Evolutionary conservation across 2,113 vertebrate genomes (phyloP), one percentile per base, ranked within the genome.

Genomic region (Rhabdornis inornatus): DNA sequence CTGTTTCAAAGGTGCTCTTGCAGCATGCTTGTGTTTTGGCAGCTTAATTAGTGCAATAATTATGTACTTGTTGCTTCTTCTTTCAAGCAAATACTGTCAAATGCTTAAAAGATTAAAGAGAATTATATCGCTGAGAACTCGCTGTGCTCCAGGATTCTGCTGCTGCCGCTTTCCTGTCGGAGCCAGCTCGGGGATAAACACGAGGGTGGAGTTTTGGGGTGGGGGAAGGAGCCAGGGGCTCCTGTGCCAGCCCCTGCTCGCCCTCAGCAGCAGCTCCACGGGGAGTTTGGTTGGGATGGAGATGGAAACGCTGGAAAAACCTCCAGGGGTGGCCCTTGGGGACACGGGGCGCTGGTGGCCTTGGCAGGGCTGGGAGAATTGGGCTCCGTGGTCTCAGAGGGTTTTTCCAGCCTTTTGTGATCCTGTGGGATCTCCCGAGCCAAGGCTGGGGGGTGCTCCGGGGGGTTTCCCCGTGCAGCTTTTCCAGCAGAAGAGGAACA

Each of bases 11-110:
- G 99, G 99, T 99, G 98, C 99, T 99, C 98, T 98, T 98, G 98
- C 98, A 97, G 98, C 97, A 98, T 98, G 98, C 98, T 97, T 98
- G 98, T 99, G 98, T 98, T 98, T 98, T 99, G 98, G 98, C 98
- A 98, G 98, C 98, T 99, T 99, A 99, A 99, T 99, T 99, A 99
- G 97, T 98, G 98, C 98, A 98, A 98, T 99, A 99, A 99, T 99
- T 99, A 99, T 98, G 98, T 98, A 99, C 99, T 99, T 99, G 99
- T 99, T 99, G 99, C 98, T 98, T 98, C 98, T 98, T 98, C 98
- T 99, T 99, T 98, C 98, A 97, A 99, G 98, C 98, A 99, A 99
- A 99, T 98, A 98, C 98, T 98, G 98, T 99, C 99, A 99, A 98
- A 99, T 98, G 98, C 98, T 98, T 98, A 99, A 98, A 98, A 98